Evolutionary conservation across 1,140 invertebrate species (phyloP).

Genomic region (Eumaeus atala): DNA sequence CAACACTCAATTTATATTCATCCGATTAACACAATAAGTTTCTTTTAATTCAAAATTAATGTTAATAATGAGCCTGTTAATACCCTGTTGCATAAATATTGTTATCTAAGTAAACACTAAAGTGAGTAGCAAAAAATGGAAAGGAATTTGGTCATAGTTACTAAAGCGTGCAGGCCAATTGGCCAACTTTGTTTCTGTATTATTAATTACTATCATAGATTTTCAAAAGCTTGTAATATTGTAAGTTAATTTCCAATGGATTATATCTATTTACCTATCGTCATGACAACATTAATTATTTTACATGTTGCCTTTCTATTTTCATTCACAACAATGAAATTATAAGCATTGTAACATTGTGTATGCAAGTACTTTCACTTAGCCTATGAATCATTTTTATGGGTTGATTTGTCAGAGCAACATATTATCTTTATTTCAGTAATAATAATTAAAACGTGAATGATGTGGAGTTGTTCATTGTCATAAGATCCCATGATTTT

Average conservation of each 20-base stretch:
- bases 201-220: no score
- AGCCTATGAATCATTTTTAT: slow-evolving; percentile 41
- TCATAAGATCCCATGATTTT: background rate
- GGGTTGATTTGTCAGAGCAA: background rate
- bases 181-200: no score
- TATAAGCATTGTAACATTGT: slow-evolving; percentile 47
- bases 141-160: background rate
- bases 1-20: no score
- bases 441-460: no score
- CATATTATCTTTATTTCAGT: background rate
- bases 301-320: slow-evolving; percentile 35
- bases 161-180: no score
- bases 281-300: no score
- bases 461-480: background rate
- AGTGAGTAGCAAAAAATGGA: background rate
- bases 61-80: no score
- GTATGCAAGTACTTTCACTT: slow-evolving; percentile 55
- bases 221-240: no score
- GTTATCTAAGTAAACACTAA: slow-evolving; percentile 6
- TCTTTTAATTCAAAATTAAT: no score
- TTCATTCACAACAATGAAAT: slow-evolving; percentile 41
- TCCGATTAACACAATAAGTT: no score
- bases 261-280: no score
- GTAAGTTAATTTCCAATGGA: no score
- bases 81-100: background rate